Evolutionary conservation across 2,113 vertebrate species (phyloP), one percentile per base, ranked within the genome.

Genomic region (Engystomops pustulosus): DNA sequence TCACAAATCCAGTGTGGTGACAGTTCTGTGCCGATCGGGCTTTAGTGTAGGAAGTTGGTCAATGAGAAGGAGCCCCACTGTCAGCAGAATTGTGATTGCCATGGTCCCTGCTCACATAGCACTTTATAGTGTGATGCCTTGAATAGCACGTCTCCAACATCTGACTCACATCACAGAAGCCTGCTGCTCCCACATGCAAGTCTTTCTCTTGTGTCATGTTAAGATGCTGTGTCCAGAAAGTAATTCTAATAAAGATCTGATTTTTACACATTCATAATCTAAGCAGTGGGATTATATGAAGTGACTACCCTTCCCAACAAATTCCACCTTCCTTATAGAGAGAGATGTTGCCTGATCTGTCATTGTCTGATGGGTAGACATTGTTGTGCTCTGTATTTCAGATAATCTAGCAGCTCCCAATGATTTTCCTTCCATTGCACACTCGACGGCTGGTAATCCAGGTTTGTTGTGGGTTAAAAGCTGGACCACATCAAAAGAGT

Each of bases 381-480:
- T 72, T 15, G 2, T 27, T 8, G 30, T 77, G 70, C 82, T 86
- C 7, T 1, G 68, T 80, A 7, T 80, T 81, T 69, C 23, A 71
- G 82, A 82, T 86, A 38, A 17, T 36, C 23, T 6, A 62, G 72
- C 51, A 47, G 81, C 86, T 77, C 87, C 91, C 44, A 78, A 94
- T 94, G 94, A 89, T 81, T 87, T 86, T 88, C 14, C 74, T 92
- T 1, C 85, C 79, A 1, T 4, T 81, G 2, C 12, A 86, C 12
- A 67, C 79, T 0, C 69, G 89, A 38, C 88, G 85, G 85, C 7
- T 92, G 77, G 47, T 91, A 86, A 87, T 86, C 3, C 91, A 79
- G 27, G 87, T 86, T 0, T 71, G 4, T 4, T 67, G 87, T n/a
- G 86, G 88, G 36, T 9, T 90, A 14, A 88, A 86, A 62, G 69